Evolutionary conservation across 2,888 invertebrate genomes (phyloP).

Genomic region (Caenorhabditis macrosperma): DNA sequence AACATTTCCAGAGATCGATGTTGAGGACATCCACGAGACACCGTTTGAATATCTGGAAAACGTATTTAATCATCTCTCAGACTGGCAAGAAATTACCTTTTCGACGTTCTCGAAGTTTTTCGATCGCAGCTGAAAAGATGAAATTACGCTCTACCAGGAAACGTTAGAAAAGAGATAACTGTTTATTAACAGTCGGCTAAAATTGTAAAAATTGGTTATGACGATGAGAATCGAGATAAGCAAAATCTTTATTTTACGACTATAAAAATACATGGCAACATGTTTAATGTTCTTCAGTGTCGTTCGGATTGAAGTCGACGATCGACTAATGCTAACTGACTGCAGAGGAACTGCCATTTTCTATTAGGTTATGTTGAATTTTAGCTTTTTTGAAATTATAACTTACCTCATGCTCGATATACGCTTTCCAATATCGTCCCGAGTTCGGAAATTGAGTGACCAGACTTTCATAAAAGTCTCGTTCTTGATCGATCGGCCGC

Average conservation of each 20-base stretch:
- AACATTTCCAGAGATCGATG: conserved; percentile 98
- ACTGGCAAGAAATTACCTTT: conserved; percentile 84
- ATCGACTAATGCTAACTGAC: neutral
- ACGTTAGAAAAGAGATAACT: too few relatives aligned
- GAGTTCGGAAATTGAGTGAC: conserved; percentile 95
- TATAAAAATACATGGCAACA: conserved; percentile 25
- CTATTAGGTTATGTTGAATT: neutral
- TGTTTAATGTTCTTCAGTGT: conserved; percentile 6
- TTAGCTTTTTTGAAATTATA: too few relatives aligned
- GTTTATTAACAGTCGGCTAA: too few relatives aligned
- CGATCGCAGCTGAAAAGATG: conserved; percentile 90
- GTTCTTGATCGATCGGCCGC: conserved; percentile 87
- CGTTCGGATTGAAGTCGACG: neutral
- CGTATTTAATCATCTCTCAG: neutral
- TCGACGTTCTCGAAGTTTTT: conserved; percentile 98
- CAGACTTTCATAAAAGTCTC: conserved; percentile 93
- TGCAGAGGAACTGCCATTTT: neutral
- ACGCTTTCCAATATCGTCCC: conserved; percentile 98
- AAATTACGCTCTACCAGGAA: too few relatives aligned
- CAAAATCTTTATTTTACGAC: conserved; percentile 5
- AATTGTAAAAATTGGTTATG: too few relatives aligned
- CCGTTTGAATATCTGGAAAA: conserved; percentile 91
- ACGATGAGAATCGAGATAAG: too few relatives aligned
- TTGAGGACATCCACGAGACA: conserved; percentile 98
- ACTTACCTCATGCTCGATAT: conserved; percentile 94